Percentiles rank a stretch among this genome's conserved stretches.
Conservation (phyloP, 2,113 vertebrate species). For the Elephantulus edwardii region DNA sequence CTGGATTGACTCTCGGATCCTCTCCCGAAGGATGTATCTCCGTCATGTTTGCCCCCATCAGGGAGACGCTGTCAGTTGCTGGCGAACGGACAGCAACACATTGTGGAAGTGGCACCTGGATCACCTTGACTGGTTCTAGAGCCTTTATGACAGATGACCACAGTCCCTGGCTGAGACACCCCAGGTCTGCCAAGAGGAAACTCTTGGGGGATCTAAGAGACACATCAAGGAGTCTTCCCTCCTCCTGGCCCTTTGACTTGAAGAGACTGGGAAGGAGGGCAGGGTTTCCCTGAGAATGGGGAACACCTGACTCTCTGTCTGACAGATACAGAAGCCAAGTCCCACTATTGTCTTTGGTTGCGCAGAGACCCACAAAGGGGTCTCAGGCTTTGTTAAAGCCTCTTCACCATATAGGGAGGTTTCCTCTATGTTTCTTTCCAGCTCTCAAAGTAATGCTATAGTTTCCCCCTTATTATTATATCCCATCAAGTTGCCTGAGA, state of each 20-base stretch:
- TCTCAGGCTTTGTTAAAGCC: background rate
- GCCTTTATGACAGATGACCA: background rate
- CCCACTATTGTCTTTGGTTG: background rate
- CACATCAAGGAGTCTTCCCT: background rate
- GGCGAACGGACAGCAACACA: no score
- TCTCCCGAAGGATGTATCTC: no score
- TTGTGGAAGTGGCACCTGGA: background rate
- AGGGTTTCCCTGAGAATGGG: background rate
- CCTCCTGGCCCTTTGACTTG: background rate
- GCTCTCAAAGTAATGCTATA: background rate
- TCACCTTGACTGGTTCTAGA: background rate
- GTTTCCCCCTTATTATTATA: background rate
- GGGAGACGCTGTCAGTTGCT: no score
- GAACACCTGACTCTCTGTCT: background rate
- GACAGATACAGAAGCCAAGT: background rate
- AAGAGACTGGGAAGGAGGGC: background rate
- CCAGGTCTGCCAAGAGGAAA: background rate
- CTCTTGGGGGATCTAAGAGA: accelerated
- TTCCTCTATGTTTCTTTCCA: background rate
- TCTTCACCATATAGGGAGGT: accelerated
- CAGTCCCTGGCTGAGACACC: background rate
- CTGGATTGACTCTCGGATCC: no score
- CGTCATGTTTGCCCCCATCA: no score
- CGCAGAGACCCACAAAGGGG: background rate
- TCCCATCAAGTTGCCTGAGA: no score